These are phyloP conservation scores for Antrozous pallidus DNA, from an alignment of 2,797 vertebrate genomes.

Conservation along the genomic window DNA sequence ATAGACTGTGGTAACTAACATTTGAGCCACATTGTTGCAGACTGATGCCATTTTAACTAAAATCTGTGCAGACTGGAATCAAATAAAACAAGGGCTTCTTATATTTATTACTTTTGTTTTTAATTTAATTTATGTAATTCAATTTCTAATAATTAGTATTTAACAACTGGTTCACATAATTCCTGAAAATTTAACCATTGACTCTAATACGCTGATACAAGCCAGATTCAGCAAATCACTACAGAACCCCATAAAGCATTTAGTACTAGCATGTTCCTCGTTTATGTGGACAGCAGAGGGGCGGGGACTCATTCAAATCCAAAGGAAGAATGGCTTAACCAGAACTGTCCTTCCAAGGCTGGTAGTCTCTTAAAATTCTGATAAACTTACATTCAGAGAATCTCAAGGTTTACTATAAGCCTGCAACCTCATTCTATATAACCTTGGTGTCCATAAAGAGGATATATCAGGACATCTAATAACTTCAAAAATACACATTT, in stretches of 20 bases:
- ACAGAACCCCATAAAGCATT: not conserved
- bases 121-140: not conserved
- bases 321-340: not conserved
- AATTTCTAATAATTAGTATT: slow-evolving; percentile 10
- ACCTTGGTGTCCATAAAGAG: slow-evolving; percentile 6
- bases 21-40: not conserved
- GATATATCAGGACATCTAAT: not conserved
- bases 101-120: slow-evolving; percentile 23
- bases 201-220: not conserved
- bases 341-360: not conserved
- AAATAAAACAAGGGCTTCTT: not conserved
- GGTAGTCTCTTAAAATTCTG: not conserved
- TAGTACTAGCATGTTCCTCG: not conserved
- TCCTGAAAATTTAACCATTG: not conserved
- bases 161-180: slow-evolving; percentile 29
- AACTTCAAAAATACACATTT: not conserved
- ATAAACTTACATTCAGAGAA: not conserved
- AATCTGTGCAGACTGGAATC: not conserved
- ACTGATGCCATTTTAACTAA: not conserved
- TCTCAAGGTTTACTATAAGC: not conserved
- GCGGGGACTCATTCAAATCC: not conserved
- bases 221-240: not conserved
- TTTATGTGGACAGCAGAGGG: not conserved
- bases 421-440: not conserved
- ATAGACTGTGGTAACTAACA: not conserved